Conservation (phyloP, 1,140 invertebrate species). For the Xylocopa sonorina region DNA sequence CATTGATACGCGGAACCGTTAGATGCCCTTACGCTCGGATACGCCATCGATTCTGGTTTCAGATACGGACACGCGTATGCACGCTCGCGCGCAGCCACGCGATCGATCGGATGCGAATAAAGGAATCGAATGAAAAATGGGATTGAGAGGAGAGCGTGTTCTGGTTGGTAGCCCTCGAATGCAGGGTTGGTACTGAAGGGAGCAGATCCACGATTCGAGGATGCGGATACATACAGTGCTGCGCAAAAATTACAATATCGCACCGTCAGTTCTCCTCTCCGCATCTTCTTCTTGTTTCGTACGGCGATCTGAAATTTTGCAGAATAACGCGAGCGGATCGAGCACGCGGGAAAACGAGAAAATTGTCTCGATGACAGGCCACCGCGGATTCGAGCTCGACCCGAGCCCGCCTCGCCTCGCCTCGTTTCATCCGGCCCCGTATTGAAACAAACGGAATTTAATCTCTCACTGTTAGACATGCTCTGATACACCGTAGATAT, state of each 20-base stretch:
- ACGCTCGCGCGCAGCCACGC: too few relatives aligned
- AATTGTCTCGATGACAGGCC: constrained; percentile 25
- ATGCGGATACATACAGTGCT: too few relatives aligned
- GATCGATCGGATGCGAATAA: too few relatives aligned
- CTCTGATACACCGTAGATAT: constrained; percentile 38
- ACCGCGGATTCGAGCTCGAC: not conserved
- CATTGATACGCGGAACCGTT: constrained; percentile 35
- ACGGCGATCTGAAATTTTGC: too few relatives aligned
- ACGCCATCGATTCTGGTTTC: constrained; percentile 6
- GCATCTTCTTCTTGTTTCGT: too few relatives aligned
- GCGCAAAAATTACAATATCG: too few relatives aligned
- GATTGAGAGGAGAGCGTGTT: not conserved
- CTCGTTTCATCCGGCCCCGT: not conserved
- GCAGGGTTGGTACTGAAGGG: not conserved
- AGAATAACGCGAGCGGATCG: not conserved
- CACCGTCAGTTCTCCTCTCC: too few relatives aligned
- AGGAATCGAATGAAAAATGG: not conserved
- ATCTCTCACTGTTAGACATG: constrained; percentile 44
- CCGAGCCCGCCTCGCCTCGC: not conserved
- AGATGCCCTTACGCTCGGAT: constrained; percentile 32
- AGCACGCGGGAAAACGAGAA: not conserved
- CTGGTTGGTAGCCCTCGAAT: constrained; percentile 5
- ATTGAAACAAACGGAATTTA: constrained; percentile 43
- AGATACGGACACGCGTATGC: not conserved
- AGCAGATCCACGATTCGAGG: too few relatives aligned